Conservation (phyloP, 2,113 vertebrate species). For the Pica pica region DNA sequence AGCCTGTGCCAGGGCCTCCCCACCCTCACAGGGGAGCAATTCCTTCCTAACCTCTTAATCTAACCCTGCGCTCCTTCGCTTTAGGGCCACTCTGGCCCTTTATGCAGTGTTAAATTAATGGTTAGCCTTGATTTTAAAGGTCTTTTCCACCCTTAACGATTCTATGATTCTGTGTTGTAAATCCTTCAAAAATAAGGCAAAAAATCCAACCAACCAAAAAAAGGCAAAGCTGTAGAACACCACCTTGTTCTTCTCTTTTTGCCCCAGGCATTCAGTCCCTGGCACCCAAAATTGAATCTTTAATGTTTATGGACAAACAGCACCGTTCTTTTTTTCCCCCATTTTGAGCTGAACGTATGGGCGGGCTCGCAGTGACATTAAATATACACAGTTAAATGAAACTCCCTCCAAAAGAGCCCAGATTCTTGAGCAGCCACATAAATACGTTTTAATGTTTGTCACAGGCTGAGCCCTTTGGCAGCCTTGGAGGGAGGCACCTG, state of each 20-base stretch:
- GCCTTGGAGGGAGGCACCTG: conserved; percentile 79
- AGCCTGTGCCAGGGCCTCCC: not conserved
- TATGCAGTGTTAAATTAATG: not conserved
- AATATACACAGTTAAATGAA: conserved; percentile 42
- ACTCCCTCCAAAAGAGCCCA: conserved; percentile 16
- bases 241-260: not conserved
- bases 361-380: conserved; percentile 31
- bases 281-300: not conserved
- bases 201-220: not conserved
- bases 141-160: not conserved
- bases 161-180: not conserved
- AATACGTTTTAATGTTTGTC: conserved; percentile 70
- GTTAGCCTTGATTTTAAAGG: not conserved
- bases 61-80: not conserved
- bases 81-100: not conserved
- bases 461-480: conserved; percentile 67
- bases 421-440: conserved; percentile 55
- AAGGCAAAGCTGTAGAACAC: not conserved
- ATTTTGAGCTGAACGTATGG: conserved; percentile 15
- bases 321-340: not conserved
- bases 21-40: not conserved
- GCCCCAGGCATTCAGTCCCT: not conserved
- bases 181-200: not conserved
- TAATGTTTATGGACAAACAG: not conserved
- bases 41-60: not conserved